Conservation (phyloP, 23 tunicate species). For the Oikopleura albicans region DNA sequence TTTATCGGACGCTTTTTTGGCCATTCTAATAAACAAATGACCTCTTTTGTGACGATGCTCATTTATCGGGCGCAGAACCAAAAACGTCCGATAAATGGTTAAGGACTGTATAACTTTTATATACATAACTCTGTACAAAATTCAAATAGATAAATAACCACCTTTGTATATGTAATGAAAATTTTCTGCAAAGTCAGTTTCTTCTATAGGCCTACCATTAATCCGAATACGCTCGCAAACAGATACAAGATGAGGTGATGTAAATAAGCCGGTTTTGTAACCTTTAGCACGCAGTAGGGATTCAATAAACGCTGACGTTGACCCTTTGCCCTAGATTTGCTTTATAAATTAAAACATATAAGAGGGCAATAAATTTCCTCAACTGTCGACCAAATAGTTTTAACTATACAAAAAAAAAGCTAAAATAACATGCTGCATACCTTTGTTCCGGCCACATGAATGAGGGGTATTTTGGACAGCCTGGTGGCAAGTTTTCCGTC, state of each 20-base stretch:
- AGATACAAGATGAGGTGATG: constrained; percentile 68
- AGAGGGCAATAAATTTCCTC: neutral
- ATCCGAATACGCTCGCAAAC: constrained; percentile 70
- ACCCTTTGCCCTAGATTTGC: constrained; percentile 32
- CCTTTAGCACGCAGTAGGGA: constrained; percentile 51
- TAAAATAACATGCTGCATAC: neutral
- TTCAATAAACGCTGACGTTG: constrained; percentile 82
- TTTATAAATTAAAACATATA: neutral
- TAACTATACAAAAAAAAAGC: neutral
- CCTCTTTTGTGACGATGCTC: too few species aligned
- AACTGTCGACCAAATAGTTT: neutral
- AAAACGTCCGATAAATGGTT: too few species aligned
- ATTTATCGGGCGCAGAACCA: too few species aligned
- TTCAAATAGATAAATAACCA: too few species aligned
- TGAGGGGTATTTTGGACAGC: neutral
- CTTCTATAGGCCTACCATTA: constrained; percentile 48
- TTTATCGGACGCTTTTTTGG: too few species aligned
- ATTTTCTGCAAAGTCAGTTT: constrained; percentile 25
- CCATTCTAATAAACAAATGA: too few species aligned
- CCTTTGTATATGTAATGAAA: neutral
- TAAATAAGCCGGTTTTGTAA: constrained; percentile 53
- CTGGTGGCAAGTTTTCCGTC: neutral
- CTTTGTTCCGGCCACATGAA: neutral
- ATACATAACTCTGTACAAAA: too few species aligned
- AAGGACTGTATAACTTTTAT: too few species aligned